Conservation (phyloP, 1,140 invertebrate genomes). For the Trichonephila clavata region DNA sequence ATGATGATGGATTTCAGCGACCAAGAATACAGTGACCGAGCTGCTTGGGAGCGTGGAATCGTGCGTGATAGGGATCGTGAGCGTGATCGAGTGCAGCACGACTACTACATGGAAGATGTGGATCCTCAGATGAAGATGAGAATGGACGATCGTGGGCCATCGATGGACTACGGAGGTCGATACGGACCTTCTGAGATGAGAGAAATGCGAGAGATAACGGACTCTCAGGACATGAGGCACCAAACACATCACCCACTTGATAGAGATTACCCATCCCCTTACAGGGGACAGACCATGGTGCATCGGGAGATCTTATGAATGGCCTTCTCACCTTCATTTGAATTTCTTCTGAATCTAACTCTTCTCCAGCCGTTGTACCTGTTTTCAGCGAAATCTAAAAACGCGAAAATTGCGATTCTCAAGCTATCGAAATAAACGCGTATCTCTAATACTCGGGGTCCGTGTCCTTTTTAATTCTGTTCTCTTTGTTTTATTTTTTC, state of each 20-base stretch:
- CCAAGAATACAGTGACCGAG: slow-evolving; percentile 71
- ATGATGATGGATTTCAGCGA: slow-evolving; percentile 63
- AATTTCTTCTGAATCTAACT: not conserved
- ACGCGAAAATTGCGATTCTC: slow-evolving; percentile 30
- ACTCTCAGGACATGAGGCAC: slow-evolving; percentile 62
- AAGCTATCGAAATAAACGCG: slow-evolving; percentile 39
- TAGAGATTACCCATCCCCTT: slow-evolving; percentile 72
- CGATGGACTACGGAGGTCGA: slow-evolving; percentile 63
- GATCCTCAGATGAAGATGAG: slow-evolving; percentile 65
- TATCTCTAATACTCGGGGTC: not conserved
- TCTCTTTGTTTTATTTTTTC: not conserved
- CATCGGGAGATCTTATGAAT: slow-evolving; percentile 72
- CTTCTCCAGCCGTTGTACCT: slow-evolving; percentile 29
- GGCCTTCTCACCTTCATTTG: slow-evolving; percentile 62
- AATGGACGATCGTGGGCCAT: slow-evolving; percentile 25
- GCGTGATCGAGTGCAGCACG: slow-evolving; percentile 12
- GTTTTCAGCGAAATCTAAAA: not conserved
- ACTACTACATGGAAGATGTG: slow-evolving; percentile 72
- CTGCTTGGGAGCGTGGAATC: slow-evolving; percentile 62
- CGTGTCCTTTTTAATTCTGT: slow-evolving; percentile 37
- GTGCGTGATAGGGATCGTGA: not conserved
- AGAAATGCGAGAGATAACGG: slow-evolving; percentile 66
- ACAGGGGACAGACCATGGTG: slow-evolving; percentile 75
- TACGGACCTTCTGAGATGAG: slow-evolving; percentile 63
- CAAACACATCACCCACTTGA: slow-evolving; percentile 57